phyloP scores from a whole-genome alignment of 2,113 vertebrate species.

The Lepisosteus osseus region DNA sequence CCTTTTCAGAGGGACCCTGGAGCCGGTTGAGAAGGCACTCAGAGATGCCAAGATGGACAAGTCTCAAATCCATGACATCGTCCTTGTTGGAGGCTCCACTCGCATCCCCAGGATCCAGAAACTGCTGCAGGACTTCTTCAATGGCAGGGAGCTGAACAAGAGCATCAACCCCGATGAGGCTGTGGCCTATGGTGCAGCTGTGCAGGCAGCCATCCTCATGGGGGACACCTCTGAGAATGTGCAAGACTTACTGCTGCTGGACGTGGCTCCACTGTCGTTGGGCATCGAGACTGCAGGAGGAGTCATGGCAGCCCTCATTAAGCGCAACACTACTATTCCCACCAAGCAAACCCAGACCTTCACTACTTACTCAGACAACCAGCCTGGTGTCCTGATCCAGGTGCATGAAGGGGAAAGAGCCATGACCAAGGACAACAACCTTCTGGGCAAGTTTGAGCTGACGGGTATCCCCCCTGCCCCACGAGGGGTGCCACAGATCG shows the following conservation, averaged over 20 bases:
- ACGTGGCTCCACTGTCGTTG: conserved; percentile 73
- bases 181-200: conserved; percentile 71
- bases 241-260: conserved; percentile 73
- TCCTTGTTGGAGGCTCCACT: conserved; percentile 77
- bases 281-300: conserved; percentile 76
- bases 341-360: conserved; percentile 83
- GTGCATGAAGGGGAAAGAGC: conserved; percentile 73
- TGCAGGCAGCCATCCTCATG: conserved; percentile 76
- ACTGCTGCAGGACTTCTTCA: conserved; percentile 77
- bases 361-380: conserved; percentile 77
- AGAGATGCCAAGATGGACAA: conserved; percentile 77
- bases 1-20: conserved; percentile 74
- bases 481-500: conserved; percentile 74
- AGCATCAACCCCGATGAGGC: conserved; percentile 80
- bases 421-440: conserved; percentile 80
- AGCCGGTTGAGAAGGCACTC: conserved; percentile 76
- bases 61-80: conserved; percentile 73
- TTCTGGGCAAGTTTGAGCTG: conserved; percentile 77
- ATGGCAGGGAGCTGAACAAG: conserved; percentile 77
- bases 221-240: conserved; percentile 78
- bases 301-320: conserved; percentile 77
- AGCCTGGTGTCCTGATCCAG: conserved; percentile 72
- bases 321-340: conserved; percentile 77
- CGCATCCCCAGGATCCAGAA: conserved; percentile 81
- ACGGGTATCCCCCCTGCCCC: conserved; percentile 72